Conservation (phyloP, 2,113 vertebrate species). For the Craseonycteris thonglongyai region DNA sequence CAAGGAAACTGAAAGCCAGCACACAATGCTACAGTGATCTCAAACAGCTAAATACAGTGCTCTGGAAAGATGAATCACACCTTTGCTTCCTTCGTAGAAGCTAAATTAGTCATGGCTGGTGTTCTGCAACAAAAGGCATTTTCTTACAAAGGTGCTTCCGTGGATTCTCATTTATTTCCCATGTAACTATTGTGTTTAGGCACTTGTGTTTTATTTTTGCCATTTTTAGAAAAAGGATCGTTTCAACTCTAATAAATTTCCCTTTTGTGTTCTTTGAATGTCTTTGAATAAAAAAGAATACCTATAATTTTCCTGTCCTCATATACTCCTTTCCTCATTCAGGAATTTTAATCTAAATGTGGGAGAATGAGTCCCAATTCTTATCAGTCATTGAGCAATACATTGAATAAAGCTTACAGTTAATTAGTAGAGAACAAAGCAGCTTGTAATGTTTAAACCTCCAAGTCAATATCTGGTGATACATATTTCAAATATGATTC, state of each 20-base stretch:
- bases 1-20: constrained; percentile 4
- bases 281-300: background rate
- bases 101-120: background rate
- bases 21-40: background rate
- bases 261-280: background rate
- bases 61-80: background rate
- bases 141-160: background rate
- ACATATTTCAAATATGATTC: constrained; percentile 9
- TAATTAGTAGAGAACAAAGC: background rate
- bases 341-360: background rate
- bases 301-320: background rate
- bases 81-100: background rate
- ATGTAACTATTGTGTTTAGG: background rate
- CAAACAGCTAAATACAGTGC: background rate
- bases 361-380: background rate
- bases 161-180: background rate
- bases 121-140: background rate
- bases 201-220: background rate
- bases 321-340: background rate
- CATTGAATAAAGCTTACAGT: background rate
- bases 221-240: background rate
- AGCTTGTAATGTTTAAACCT: background rate
- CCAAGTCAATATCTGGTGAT: background rate
- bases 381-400: background rate
- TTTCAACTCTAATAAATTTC: background rate